Percentiles rank a stretch among this genome's conserved stretches.
These are phyloP conservation scores for Pterocles orientalis DNA, from an alignment of 2,113 vertebrate genomes.

Conservation along the genomic window DNA sequence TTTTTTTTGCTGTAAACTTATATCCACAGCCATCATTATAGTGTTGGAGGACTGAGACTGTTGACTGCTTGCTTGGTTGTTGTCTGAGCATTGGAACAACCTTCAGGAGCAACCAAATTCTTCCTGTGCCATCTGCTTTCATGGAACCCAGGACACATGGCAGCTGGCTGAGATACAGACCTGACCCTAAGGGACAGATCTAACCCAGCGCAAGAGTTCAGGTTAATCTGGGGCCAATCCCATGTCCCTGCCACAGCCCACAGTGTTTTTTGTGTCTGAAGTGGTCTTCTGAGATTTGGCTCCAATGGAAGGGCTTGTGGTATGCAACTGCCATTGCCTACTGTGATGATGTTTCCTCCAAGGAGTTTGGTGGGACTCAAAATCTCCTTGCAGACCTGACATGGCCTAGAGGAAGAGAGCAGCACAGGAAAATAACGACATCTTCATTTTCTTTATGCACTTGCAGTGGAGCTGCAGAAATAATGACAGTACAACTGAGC, in stretches of 20 bases:
- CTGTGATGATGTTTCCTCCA: not conserved
- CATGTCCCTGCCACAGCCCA: not conserved
- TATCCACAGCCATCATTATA: not conserved
- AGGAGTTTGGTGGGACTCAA: not conserved
- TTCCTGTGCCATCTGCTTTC: not conserved
- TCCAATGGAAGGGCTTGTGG: not conserved
- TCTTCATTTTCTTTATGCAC: not conserved
- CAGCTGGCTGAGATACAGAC: not conserved
- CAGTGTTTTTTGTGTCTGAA: not conserved
- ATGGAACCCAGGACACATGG: not conserved
- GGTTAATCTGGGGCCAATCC: not conserved
- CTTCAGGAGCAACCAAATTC: not conserved
- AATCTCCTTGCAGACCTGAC: not conserved
- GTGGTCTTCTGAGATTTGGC: not conserved
- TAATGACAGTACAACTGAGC: not conserved
- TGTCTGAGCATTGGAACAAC: not conserved
- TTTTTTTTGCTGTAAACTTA: not conserved
- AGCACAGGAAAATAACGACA: not conserved
- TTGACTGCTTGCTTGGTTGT: not conserved
- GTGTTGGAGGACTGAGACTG: not conserved
- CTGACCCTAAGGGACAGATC: too few relatives aligned
- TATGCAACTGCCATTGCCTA: not conserved
- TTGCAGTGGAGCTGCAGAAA: not conserved
- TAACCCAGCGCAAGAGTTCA: not conserved
- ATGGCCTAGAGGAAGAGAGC: not conserved